These are phyloP conservation scores for Anguilla marmorata DNA, from an alignment of 2,797 vertebrate genomes.

Conservation along the genomic window DNA sequence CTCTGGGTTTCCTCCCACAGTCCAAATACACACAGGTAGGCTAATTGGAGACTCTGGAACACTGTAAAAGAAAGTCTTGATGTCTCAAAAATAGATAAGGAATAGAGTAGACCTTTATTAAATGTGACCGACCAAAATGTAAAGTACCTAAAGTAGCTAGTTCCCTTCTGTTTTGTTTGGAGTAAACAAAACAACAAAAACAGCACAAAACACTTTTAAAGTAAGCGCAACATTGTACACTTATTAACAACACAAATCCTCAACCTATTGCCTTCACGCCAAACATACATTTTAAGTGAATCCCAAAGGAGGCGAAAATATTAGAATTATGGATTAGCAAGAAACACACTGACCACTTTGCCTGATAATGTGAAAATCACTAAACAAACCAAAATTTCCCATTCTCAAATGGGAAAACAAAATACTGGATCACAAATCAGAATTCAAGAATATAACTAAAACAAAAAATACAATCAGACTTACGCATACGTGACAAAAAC, in stretches of 20 bases:
- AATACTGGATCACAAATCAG: neutral
- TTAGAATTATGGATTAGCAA: neutral
- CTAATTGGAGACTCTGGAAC: too few species aligned
- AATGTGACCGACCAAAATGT: neutral
- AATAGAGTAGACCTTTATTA: constrained; percentile 17
- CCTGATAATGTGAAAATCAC: neutral
- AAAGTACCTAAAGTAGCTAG: neutral
- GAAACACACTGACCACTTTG: neutral
- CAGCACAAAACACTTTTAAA: neutral
- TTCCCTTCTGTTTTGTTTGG: neutral
- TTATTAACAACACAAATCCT: neutral
- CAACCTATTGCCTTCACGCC: neutral
- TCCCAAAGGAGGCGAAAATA: neutral
- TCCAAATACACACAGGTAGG: too few species aligned
- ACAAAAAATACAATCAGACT: neutral
- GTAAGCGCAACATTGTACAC: neutral
- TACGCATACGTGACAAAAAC: neutral
- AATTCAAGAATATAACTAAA: neutral
- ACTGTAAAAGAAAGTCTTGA: neutral
- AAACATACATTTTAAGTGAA: neutral
- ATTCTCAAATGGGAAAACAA: neutral
- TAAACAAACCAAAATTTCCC: neutral
- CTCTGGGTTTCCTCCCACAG: too few species aligned
- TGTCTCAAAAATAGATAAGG: neutral
- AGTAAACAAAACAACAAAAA: neutral